Evolutionary conservation across 1,140 invertebrate species (phyloP).

Genomic region (Cepaea nemoralis): DNA sequence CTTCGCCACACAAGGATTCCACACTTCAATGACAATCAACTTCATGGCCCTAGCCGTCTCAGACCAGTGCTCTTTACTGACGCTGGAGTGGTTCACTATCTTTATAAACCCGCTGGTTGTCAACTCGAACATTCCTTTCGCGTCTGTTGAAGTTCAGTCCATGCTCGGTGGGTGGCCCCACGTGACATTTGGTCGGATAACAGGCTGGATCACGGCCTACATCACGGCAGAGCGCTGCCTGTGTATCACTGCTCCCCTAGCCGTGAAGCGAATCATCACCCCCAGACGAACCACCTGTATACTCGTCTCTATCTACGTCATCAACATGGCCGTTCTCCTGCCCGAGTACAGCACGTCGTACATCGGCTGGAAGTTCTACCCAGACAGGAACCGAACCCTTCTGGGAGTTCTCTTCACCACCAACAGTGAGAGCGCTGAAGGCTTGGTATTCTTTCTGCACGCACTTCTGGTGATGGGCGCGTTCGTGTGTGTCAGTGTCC

Average conservation of each 20-base stretch:
- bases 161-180: background rate
- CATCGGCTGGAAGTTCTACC: conserved; percentile 27
- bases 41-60: background rate
- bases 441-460: background rate
- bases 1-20: background rate
- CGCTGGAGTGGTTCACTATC: background rate
- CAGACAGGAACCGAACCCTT: conserved; percentile 13
- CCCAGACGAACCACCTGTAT: background rate
- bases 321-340: background rate
- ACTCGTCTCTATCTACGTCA: background rate
- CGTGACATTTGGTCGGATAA: conserved; percentile 8
- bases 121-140: background rate
- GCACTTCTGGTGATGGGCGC: background rate
- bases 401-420: background rate
- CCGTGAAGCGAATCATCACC: conserved; percentile 11
- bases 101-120: background rate
- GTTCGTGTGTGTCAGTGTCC: background rate
- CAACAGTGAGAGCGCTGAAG: background rate
- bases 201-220: conserved; percentile 16
- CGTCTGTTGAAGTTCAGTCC: background rate
- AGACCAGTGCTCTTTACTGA: background rate
- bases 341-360: conserved; percentile 1
- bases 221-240: conserved; percentile 20
- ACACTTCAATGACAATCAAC: conserved; percentile 4
- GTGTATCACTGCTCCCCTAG: conserved; percentile 1